A percentile compares a stretch with the other conserved stretches of the same genome.
Evolutionary conservation across 2,797 vertebrate genomes (phyloP).

Genomic region (Galago senegalensis): DNA sequence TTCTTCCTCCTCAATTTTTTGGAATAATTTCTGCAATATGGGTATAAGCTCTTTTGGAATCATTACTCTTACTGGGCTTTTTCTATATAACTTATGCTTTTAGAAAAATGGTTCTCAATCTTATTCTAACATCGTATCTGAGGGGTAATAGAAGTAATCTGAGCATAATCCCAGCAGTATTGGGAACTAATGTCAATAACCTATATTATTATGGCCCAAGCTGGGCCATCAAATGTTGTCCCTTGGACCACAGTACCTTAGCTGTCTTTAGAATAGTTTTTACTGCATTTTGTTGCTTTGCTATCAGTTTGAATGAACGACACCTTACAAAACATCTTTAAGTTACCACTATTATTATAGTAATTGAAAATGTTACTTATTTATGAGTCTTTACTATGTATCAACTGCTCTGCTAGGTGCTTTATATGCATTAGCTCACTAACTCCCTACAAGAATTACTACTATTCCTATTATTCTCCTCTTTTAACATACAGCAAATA

Average conservation of each 20-base stretch:
- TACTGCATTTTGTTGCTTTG: background rate
- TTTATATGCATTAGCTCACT: background rate
- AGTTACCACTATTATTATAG: background rate
- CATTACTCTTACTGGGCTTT: background rate
- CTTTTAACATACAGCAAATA: background rate
- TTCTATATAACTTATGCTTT: background rate
- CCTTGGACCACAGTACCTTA: background rate
- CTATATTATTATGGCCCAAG: background rate
- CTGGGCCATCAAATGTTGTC: background rate
- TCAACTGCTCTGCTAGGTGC: background rate
- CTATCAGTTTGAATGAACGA: background rate
- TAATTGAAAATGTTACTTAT: background rate
- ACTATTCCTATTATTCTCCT: slow-evolving; percentile 25
- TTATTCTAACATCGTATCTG: background rate
- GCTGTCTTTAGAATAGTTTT: slow-evolving; percentile 12
- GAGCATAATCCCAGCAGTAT: slow-evolving; percentile 1
- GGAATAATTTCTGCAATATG: too few relatives aligned
- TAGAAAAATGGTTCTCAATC: background rate
- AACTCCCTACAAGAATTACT: background rate
- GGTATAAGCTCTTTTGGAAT: background rate
- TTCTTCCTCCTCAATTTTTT: too few relatives aligned
- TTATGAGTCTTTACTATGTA: slow-evolving; percentile 10
- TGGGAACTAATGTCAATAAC: background rate
- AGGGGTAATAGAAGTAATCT: background rate
- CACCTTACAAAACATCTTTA: background rate